Evolutionary conservation across 2,113 vertebrate genomes (phyloP).

Genomic region (Gadus macrocephalus): DNA sequence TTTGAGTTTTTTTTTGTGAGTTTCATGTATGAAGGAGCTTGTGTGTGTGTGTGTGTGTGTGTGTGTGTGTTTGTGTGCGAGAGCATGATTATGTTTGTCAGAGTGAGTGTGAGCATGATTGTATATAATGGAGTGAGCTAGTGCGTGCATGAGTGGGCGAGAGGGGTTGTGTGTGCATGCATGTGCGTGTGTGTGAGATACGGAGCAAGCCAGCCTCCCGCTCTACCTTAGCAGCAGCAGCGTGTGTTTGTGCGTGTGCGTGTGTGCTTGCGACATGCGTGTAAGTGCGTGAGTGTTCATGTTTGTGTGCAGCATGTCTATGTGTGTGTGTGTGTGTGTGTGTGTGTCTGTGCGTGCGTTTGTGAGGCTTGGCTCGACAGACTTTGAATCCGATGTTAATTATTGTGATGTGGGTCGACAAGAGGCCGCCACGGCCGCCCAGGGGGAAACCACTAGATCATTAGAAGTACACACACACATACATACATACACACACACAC

Average conservation of each 20-base stretch:
- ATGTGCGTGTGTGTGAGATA: neutral
- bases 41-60: too few relatives aligned
- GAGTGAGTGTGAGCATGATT: too few relatives aligned
- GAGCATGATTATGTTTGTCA: too few relatives aligned
- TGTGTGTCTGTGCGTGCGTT: conserved; percentile 22
- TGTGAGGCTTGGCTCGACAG: conserved; percentile 37
- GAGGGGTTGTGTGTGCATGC: neutral
- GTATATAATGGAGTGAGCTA: too few relatives aligned
- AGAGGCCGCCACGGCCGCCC: conserved; percentile 37
- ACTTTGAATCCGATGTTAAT: conserved; percentile 64
- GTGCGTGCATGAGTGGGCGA: too few relatives aligned
- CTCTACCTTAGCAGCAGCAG: too few relatives aligned
- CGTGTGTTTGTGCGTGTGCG: too few relatives aligned
- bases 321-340: conserved; percentile 13
- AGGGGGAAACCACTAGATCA: conserved; percentile 53
- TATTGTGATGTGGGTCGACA: conserved; percentile 65
- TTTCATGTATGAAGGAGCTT: too few relatives aligned
- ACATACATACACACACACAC: conserved; percentile 32
- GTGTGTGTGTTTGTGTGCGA: too few relatives aligned
- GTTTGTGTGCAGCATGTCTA: neutral
- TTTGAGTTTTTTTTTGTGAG: too few relatives aligned
- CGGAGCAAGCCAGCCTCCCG: neutral
- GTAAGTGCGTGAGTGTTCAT: neutral
- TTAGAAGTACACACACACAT: conserved; percentile 41
- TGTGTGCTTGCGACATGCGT: neutral